Percentiles rank a stretch among this genome's conserved stretches.
phyloP scores from a whole-genome alignment of 2,113 vertebrate species.

The Patagioenas fasciata region DNA sequence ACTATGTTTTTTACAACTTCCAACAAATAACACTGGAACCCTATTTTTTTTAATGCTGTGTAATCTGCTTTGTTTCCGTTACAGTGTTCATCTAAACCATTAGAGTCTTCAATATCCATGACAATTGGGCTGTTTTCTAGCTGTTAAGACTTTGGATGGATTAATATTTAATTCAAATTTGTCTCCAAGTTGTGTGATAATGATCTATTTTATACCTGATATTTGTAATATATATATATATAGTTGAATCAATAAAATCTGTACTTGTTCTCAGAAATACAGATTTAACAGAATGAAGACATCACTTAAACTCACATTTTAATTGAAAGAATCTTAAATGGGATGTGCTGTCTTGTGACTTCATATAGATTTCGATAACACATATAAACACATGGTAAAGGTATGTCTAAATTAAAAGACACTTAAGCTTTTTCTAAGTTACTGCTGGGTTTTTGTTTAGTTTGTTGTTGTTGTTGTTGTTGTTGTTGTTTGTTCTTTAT shows the following conservation, averaged over 20 bases:
- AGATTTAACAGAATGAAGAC: not conserved
- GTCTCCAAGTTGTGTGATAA: not conserved
- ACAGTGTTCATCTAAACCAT: not conserved
- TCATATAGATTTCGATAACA: not conserved
- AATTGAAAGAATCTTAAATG: not conserved
- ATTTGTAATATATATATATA: not conserved
- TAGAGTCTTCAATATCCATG: not conserved
- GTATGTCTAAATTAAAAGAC: not conserved
- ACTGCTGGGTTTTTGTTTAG: too few relatives aligned
- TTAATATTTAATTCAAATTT: constrained; percentile 41
- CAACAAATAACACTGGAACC: not conserved
- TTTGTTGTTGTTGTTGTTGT: too few relatives aligned
- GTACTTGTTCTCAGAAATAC: not conserved
- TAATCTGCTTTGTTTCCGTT: not conserved
- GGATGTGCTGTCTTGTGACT: not conserved
- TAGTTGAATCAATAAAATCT: not conserved
- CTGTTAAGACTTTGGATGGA: not conserved
- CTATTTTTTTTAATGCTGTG: not conserved
- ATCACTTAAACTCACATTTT: not conserved
- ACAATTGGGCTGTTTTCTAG: not conserved
- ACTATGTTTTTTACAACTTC: not conserved
- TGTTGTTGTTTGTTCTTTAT: too few relatives aligned
- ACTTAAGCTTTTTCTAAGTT: not conserved
- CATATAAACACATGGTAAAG: not conserved
- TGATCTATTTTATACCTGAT: not conserved